phyloP scores from a whole-genome alignment of 2,888 invertebrate genomes.

The Corythucha ciliata region DNA sequence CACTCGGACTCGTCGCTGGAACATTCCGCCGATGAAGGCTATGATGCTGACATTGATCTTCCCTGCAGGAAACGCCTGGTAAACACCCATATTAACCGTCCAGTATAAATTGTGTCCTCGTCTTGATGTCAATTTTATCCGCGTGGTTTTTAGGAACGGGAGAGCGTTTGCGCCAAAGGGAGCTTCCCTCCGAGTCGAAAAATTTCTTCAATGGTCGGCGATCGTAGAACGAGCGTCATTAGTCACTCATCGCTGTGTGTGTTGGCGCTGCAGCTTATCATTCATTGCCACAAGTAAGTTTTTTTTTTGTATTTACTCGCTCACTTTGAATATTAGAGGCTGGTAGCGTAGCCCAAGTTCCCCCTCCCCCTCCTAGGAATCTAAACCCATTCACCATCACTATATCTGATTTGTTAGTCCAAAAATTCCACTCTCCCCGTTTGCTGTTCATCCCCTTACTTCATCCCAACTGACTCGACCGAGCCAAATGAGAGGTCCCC shows the following conservation, averaged over 20 bases:
- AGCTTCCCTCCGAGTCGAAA: constrained; percentile 35
- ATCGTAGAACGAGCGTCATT: constrained; percentile 40
- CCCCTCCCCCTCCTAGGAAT: no score
- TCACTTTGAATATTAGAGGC: constrained; percentile 36
- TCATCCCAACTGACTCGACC: no score
- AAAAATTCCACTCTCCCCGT: no score
- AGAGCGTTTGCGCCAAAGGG: constrained; percentile 23
- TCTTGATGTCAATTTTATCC: not conserved
- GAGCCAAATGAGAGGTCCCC: no score
- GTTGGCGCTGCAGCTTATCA: constrained; percentile 46
- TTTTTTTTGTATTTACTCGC: constrained; percentile 14
- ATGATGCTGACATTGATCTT: constrained; percentile 56
- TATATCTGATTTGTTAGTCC: no score
- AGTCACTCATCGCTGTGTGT: constrained; percentile 52
- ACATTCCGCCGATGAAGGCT: constrained; percentile 50
- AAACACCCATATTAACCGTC: not conserved
- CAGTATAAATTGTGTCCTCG: not conserved
- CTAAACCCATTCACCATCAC: no score
- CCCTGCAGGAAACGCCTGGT: constrained; percentile 33
- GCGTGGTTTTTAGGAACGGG: constrained; percentile 19
- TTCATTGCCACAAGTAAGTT: constrained; percentile 28
- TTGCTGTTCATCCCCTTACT: no score
- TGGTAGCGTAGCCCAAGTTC: no score
- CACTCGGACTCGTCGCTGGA: constrained; percentile 30
- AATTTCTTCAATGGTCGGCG: constrained; percentile 35